Base-by-base conservation (phyloP, 92 coral and sea anemone species). In the Epizoanthus stellaris region DNA sequence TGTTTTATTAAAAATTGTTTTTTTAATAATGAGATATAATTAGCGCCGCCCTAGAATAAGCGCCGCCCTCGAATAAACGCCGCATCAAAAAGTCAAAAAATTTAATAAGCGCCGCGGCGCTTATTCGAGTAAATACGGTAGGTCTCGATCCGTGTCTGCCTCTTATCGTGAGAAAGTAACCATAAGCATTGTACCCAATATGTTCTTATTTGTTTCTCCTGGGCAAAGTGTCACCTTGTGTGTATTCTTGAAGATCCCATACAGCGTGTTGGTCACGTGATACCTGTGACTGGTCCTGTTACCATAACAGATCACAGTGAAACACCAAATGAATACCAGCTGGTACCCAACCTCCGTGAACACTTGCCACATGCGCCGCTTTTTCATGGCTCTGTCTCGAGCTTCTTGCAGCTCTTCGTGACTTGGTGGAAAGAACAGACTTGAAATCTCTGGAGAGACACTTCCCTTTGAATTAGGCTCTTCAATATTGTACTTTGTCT, bases 61-160 rank as follows among this genome's bases (percentile, higher is more conserved):
- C 90, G 90, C 92, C 90, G 82, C 89, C 92, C 92, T 86, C 92
- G 82, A 89, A 85, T 86, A 89, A 89, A 89, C 87, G 90, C 92
- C 89, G 90, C 87, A 87, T 30, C 1, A 30, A 30, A 30, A 30
- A 30, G 36, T 30, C 0, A 1, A 30, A 30, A 30, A 30, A 1
- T 30, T 30, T 30, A 30, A 30, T 30, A 30, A 30, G 36, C 0
- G 1, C 36, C 36, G 36, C 25, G 25, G 25, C 25, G 25, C 0
- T 30, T 30, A 23, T 30, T 30, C 36, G 36, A 30, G 36, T 30
- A 30, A 30, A 30, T 30, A 30, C 36, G 36, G 36, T 2, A 30
- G 36, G 36, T 23, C 25, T 23, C 25, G 25, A 23, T 23, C 25
- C 25, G 25, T 23, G 0, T 23, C 25, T 23, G 25, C 36, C 36